Evolutionary conservation across 2,113 vertebrate species (phyloP), one percentile per base, ranked within the genome.

Genomic region (Amazona guildingii): DNA sequence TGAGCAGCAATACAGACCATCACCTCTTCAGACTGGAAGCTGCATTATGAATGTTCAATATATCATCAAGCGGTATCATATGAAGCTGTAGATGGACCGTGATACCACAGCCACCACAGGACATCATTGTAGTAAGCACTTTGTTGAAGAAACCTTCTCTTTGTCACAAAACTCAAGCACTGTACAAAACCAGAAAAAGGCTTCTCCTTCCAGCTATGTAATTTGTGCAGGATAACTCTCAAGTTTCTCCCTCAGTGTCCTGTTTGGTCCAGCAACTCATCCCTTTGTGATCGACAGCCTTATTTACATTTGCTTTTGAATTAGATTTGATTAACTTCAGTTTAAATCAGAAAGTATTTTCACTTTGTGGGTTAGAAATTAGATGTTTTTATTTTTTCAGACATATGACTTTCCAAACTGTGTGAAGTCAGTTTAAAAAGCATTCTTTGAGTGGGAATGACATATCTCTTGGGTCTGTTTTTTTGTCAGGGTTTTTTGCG

Each of bases 401-500:
- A 72, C 4, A 17, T 55, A 31, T 0, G 11, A 67, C 33, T 91
- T 44, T 24, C 68, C 51, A 72, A 88, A 92, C 39, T 46, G 4
- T 18, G 14, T 24, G 55, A 20, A 7, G 37, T 39, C 27, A n/a
- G 10, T 68, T 70, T 76, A 43, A 86, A 92, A 90, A 92, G 18
- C 48, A 49, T 49, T 54, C 4, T 62, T 17, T 86, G 9, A 46
- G 33, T 54, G 19, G 21, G 13, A 88, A 63, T 29, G 17, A 49
- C 17, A 25, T 37, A 29, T 59, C 37, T 54, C 14, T 39, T 51
- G n/a, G 10, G 48, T 49, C 31, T 72, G 14, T 4, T 3, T 41
- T 62, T 39, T 49, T 52, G 11, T 13, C 66, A 6, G 5, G 2
- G 3, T 3, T 9, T 24, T 77, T 52, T 17, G 1, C 3, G 2